Evolutionary conservation across 1,140 invertebrate species (phyloP).

Genomic region (Drosophila grimshawi): DNA sequence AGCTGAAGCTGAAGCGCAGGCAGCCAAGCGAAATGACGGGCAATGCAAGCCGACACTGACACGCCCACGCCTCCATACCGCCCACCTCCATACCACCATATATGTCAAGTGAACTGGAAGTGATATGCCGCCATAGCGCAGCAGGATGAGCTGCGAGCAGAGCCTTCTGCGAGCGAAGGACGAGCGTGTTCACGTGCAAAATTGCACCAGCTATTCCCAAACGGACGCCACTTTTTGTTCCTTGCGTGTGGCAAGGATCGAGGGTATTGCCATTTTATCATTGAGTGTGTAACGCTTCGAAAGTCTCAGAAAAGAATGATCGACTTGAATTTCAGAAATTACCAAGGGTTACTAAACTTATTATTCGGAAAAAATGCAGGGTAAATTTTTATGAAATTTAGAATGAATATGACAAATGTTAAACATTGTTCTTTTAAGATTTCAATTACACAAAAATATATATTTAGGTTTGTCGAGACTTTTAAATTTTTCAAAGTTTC

Average conservation of each 20-base stretch:
- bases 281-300: too few relatives aligned
- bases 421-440: too few relatives aligned
- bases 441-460: too few relatives aligned
- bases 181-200: conserved; percentile 79
- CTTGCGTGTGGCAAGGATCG: neutral
- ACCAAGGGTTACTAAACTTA: too few relatives aligned
- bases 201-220: conserved; percentile 77
- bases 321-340: too few relatives aligned
- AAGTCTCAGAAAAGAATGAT: too few relatives aligned
- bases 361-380: too few relatives aligned
- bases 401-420: too few relatives aligned
- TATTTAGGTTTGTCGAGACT: neutral
- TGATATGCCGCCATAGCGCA: conserved; percentile 56
- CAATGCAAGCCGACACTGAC: conserved; percentile 37
- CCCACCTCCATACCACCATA: conserved; percentile 33
- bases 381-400: too few relatives aligned
- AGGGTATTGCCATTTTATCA: too few relatives aligned
- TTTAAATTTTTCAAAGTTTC: too few relatives aligned
- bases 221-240: conserved; percentile 39
- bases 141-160: conserved; percentile 3
- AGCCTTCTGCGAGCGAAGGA: conserved; percentile 35
- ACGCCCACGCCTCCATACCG: conserved; percentile 19
- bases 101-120: conserved; percentile 81
- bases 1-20: conserved; percentile 32
- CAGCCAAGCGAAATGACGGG: conserved; percentile 38